phyloP scores from a whole-genome alignment of 2,888 invertebrate species.

The Cheilosia urbana region DNA sequence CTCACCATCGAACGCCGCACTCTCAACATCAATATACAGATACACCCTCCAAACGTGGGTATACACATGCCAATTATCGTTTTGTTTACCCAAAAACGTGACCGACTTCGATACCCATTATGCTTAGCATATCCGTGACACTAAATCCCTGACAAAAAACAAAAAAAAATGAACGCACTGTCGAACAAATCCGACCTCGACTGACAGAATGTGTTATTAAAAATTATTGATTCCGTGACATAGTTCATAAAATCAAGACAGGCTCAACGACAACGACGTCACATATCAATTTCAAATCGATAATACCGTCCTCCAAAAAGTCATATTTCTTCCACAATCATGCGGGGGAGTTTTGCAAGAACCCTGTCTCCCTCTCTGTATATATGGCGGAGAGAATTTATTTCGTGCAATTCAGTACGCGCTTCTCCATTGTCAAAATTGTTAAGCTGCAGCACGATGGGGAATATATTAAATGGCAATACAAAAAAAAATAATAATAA shows the following conservation, averaged over 20 bases:
- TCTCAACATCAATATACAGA: too few species aligned
- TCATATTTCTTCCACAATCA: slow-evolving; percentile 13
- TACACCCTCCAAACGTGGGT: too few species aligned
- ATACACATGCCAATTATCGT: too few species aligned
- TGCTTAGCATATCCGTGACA: slow-evolving; percentile 24
- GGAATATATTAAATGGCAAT: slow-evolving; percentile 64
- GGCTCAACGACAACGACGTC: slow-evolving; percentile 66
- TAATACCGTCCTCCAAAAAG: slow-evolving; percentile 48
- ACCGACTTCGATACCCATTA: slow-evolving; percentile 62
- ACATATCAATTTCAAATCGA: slow-evolving; percentile 72
- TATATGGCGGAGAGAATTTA: slow-evolving; percentile 33
- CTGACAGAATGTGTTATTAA: slow-evolving; percentile 72
- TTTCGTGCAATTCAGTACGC: slow-evolving; percentile 69
- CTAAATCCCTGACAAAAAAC: background rate
- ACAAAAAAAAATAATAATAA: slow-evolving; percentile 30
- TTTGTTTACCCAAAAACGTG: slow-evolving; percentile 41
- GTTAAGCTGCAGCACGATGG: slow-evolving; percentile 35
- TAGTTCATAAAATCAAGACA: slow-evolving; percentile 74
- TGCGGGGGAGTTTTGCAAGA: too few species aligned
- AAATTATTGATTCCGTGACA: slow-evolving; percentile 75
- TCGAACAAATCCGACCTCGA: background rate
- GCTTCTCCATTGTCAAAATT: slow-evolving; percentile 64
- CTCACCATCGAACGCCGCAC: too few species aligned
- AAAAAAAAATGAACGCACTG: slow-evolving; percentile 1
- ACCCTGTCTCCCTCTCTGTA: background rate